Evolutionary conservation across 1,140 invertebrate genomes (phyloP).

Genomic region (Scaptomyza graminum): DNA sequence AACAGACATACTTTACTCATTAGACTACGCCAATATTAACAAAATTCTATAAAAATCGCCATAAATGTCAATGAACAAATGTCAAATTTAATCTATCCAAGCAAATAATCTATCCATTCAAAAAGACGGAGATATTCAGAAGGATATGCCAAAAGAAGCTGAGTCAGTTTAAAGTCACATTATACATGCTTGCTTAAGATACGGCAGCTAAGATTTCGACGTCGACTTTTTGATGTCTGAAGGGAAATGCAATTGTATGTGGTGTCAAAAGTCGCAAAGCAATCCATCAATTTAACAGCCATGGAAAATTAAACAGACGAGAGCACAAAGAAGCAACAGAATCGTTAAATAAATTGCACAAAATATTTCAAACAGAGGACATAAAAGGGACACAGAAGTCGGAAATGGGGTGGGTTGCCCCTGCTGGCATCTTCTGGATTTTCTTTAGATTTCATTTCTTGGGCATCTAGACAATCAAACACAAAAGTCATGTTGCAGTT

Average conservation of each 20-base stretch:
- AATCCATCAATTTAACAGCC: slow-evolving; percentile 81
- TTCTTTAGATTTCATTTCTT: slow-evolving; percentile 55
- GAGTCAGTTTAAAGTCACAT: slow-evolving; percentile 42
- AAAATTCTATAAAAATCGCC: slow-evolving; percentile 48
- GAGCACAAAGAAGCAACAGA: slow-evolving; percentile 49
- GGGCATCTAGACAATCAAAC: slow-evolving; percentile 31
- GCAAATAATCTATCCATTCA: slow-evolving; percentile 1
- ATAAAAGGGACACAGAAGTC: slow-evolving; percentile 58
- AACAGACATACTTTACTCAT: slow-evolving; percentile 37
- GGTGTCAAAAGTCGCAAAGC: slow-evolving; percentile 77
- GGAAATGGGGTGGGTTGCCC: slow-evolving; percentile 46
- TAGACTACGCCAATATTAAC: slow-evolving; percentile 24
- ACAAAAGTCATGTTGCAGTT: slow-evolving; percentile 20
- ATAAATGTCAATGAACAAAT: slow-evolving; percentile 47
- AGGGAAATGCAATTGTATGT: slow-evolving; percentile 61
- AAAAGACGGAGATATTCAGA: neutral
- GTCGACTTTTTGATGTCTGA: slow-evolving; percentile 9
- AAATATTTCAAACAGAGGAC: slow-evolving; percentile 61
- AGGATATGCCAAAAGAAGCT: slow-evolving; percentile 14
- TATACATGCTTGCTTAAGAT: slow-evolving; percentile 58
- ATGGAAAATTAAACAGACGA: slow-evolving; percentile 58
- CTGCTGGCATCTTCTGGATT: slow-evolving; percentile 50
- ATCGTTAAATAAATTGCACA: slow-evolving; percentile 66
- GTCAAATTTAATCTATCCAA: slow-evolving; percentile 33
- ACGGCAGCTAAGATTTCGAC: slow-evolving; percentile 41